A percentile compares a stretch with the other conserved stretches of the same genome.
phyloP scores from a whole-genome alignment of 1,140 invertebrate genomes.

The Drosophila orosa region DNA sequence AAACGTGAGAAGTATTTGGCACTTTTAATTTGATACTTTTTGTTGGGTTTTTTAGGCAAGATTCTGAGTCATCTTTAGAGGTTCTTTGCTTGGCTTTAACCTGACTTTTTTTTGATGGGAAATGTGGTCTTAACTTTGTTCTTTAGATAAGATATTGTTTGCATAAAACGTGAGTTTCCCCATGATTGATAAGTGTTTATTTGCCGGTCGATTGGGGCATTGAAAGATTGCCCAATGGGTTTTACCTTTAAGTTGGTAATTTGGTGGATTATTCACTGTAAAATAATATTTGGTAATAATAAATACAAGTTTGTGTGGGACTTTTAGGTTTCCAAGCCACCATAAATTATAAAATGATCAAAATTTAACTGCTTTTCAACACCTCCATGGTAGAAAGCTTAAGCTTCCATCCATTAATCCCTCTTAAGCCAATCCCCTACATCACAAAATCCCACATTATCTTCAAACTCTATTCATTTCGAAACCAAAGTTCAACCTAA shows the following conservation, averaged over 20 bases:
- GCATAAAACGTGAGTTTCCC: constrained; percentile 64
- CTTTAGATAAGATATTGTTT: constrained; percentile 56
- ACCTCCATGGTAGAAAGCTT: background rate
- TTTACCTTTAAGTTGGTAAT: constrained; percentile 2
- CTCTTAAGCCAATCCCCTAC: background rate
- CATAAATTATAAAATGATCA: background rate
- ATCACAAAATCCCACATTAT: constrained; percentile 4
- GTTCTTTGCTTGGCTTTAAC: background rate
- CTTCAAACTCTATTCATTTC: constrained; percentile 5
- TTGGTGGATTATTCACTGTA: background rate
- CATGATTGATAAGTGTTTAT: constrained; percentile 41
- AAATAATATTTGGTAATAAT: background rate
- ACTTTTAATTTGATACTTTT: constrained; percentile 7
- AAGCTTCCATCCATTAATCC: constrained; percentile 2
- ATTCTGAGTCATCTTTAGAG: constrained; percentile 45
- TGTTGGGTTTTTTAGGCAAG: background rate
- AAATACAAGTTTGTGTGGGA: background rate
- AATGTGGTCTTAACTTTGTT: background rate
- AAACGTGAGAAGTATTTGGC: constrained; percentile 12
- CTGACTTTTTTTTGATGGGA: constrained; percentile 15
- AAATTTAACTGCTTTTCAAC: background rate
- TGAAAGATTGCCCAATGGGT: background rate
- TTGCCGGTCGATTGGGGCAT: constrained; percentile 10
- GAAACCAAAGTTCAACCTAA: constrained; percentile 18
- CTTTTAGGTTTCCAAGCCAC: background rate